Evolutionary conservation across 2,888 invertebrate species (phyloP).

Genomic region (Chaitophorus viminalis): DNA sequence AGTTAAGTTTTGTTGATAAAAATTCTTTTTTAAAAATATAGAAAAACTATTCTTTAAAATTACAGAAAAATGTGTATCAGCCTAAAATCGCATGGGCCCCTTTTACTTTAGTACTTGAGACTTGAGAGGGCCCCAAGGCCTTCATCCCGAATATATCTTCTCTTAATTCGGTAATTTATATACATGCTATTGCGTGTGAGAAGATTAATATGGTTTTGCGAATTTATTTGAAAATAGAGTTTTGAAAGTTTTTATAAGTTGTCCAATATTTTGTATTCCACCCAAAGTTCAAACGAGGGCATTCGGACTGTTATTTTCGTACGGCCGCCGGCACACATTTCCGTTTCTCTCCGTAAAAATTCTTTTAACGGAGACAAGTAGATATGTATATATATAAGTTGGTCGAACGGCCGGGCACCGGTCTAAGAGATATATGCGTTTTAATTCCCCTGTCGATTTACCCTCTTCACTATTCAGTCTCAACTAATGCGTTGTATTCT

Average conservation of each 20-base stretch:
- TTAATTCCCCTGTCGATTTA: slow-evolving; percentile 6
- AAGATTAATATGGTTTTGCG: slow-evolving; percentile 17
- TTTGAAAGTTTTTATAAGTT: slow-evolving; percentile 35
- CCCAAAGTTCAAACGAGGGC: slow-evolving; percentile 7
- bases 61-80: no score
- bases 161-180: no score
- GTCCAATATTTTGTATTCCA: neutral
- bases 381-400: neutral
- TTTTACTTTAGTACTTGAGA: no score
- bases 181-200: no score
- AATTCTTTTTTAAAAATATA: no score
- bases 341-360: neutral
- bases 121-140: no score
- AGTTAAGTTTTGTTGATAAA: no score
- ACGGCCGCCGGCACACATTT: neutral
- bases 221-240: neutral
- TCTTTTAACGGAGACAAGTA: neutral
- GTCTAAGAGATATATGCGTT: neutral
- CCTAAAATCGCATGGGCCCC: no score
- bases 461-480: neutral
- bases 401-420: neutral
- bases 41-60: no score
- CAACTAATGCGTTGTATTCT: neutral
- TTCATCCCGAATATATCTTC: no score
- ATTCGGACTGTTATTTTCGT: neutral